phyloP scores from a whole-genome alignment of 92 coral and sea anemone genomes.

The Siderastrea radians region DNA sequence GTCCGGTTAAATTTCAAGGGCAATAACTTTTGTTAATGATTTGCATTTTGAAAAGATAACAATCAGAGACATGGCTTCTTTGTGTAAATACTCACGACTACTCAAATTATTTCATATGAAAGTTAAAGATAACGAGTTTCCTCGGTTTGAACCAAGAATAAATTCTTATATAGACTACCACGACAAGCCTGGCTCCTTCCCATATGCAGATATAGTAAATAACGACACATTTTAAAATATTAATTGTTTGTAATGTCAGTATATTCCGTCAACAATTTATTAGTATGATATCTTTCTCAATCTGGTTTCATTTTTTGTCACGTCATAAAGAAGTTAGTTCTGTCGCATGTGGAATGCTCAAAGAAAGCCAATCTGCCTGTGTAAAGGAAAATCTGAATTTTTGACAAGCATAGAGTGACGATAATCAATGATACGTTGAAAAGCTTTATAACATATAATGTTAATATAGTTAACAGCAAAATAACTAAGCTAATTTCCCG shows the following conservation, averaged over 20 bases:
- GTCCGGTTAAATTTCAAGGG: constrained; percentile 5
- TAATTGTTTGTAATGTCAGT: background rate
- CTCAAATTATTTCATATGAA: constrained; percentile 19
- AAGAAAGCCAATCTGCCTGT: constrained; percentile 24
- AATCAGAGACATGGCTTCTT: constrained; percentile 3
- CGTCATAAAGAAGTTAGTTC: constrained; percentile 20
- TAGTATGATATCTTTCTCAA: constrained; percentile 10
- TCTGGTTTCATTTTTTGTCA: constrained; percentile 24
- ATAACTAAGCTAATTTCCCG: constrained; percentile 14
- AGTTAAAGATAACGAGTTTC: constrained; percentile 7
- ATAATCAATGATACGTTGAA: constrained; percentile 19
- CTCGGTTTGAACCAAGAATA: constrained; percentile 7
- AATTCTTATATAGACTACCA: background rate
- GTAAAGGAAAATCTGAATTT: constrained; percentile 25
- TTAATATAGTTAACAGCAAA: constrained; percentile 4
- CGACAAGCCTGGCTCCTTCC: background rate
- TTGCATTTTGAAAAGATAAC: too few relatives aligned
- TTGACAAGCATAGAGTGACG: constrained; percentile 24
- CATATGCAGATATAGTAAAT: background rate
- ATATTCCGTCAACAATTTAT: constrained; percentile 5
- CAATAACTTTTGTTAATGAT: background rate
- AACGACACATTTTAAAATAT: background rate
- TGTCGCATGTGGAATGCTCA: constrained; percentile 24
- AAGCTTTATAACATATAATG: constrained; percentile 13
- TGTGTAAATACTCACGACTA: constrained; percentile 25